Evolutionary conservation across 2,797 vertebrate species (phyloP), one percentile per base, ranked within the genome.

Genomic region (Leuciscus waleckii): DNA sequence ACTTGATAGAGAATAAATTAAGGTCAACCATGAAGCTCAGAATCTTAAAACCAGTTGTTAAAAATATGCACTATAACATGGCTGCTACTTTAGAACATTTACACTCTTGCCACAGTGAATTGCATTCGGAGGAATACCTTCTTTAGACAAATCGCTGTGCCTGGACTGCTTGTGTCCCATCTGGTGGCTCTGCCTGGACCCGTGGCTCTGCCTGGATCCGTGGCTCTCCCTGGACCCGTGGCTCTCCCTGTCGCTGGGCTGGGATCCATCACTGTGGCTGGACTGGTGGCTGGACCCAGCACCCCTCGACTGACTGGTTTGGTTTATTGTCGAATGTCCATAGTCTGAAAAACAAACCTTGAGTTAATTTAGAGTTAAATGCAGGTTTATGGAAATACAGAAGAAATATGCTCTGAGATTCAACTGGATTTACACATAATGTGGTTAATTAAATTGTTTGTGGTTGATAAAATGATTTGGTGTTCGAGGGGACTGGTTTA

Each of bases 1-100:
- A n/a, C 35, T 69, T 23, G 19, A 69, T 5, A 39, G 68, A 69
- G 21, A 69, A 39, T 69, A 69, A 10, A 19, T 39, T 58, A 26
- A 56, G 23, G 8, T 58, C 54, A n/a, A 58, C 32, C 67, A 39
- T 69, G 67, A 69, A 32, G 67, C 67, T 69, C 7, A 69, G 67
- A 69, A 69, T 69, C 32, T 39, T 21, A 76, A 76, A 76, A 32
- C 32, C 32, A 32, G 32, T 32, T 32, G 32, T 32, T 32, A 32
- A 32, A 32, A 32, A 32, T 32, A 29, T 51, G 74, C 16, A 29
- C 73, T 35, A 69, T 23, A 11, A 70, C 21, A 70, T 1, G 10
- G 35, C 35, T 37, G 35, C 49, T 77, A 77, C 9, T 56, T 49
- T 54, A 76, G 73, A 21, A 76, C 73, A 76, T 54, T 10, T 51